Percentiles rank a stretch among this genome's conserved stretches.
phyloP scores from a whole-genome alignment of 2,113 vertebrate genomes.

The Apeltes quadracus region DNA sequence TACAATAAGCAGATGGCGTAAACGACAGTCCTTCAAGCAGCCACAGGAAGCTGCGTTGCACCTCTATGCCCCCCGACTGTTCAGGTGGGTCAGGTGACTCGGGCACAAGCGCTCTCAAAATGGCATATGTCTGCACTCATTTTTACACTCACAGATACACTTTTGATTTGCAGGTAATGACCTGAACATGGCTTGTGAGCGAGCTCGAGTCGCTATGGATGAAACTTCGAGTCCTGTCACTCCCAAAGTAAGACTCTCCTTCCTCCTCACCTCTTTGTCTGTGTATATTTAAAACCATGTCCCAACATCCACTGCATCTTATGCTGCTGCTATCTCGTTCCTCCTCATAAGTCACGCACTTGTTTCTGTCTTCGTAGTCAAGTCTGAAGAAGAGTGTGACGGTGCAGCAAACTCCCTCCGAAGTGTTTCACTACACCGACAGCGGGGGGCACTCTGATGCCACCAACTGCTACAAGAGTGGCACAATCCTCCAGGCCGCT shows the following conservation, averaged over 20 bases:
- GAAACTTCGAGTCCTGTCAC: conserved; percentile 73
- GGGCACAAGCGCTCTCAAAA: conserved; percentile 8
- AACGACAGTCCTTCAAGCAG: conserved; percentile 71
- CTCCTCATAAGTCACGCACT: not conserved
- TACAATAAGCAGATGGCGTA: conserved; percentile 66
- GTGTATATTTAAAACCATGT: not conserved
- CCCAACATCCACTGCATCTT: conserved; percentile 8
- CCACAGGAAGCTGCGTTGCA: conserved; percentile 77
- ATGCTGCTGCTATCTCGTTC: not conserved
- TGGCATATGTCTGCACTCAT: conserved; percentile 16
- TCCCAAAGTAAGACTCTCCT: conserved; percentile 81
- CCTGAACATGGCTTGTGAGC: conserved; percentile 83
- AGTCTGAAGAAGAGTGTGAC: conserved; percentile 88
- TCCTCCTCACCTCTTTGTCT: not conserved
- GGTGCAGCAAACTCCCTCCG: conserved; percentile 84
- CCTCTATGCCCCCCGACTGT: conserved; percentile 77
- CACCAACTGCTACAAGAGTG: conserved; percentile 75
- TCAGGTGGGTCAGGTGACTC: conserved; percentile 72
- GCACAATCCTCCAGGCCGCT: conserved; percentile 87
- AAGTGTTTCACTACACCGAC: conserved; percentile 84
- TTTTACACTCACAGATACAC: conserved; percentile 20
- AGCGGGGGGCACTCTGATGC: conserved; percentile 69
- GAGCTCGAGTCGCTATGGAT: conserved; percentile 81
- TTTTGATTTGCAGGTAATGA: conserved; percentile 74
- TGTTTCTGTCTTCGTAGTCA: conserved; percentile 70